Evolutionary conservation across 2,888 invertebrate species (phyloP).

Genomic region (Petrophora chlorosata): DNA sequence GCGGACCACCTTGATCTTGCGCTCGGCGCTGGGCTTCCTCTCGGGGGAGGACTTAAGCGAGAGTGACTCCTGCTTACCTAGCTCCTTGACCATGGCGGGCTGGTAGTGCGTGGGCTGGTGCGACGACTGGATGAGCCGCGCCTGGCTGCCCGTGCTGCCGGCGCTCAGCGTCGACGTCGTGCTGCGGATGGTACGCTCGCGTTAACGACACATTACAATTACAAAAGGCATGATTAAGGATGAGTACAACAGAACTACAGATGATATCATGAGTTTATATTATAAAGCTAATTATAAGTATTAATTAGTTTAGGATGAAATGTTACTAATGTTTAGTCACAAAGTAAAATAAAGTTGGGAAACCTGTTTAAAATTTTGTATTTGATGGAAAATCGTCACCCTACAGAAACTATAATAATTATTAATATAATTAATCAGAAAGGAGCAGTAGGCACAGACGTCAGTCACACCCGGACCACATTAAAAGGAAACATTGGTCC

Average conservation of each 20-base stretch:
- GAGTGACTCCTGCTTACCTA: slow-evolving; percentile 89
- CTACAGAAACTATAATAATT: too few relatives aligned
- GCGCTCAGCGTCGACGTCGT: slow-evolving; percentile 97
- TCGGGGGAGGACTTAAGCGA: slow-evolving; percentile 82
- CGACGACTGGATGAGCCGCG: slow-evolving; percentile 96
- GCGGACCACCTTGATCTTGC: slow-evolving; percentile 76
- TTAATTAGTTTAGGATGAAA: too few relatives aligned
- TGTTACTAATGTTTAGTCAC: too few relatives aligned
- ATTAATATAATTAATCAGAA: too few relatives aligned
- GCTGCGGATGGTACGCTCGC: slow-evolving; percentile 76
- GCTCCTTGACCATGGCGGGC: slow-evolving; percentile 93
- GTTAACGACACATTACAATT: too few relatives aligned
- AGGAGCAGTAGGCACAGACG: too few relatives aligned
- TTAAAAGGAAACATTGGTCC: not conserved
- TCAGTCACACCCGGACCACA: not conserved
- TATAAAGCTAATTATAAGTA: too few relatives aligned
- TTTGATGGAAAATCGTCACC: too few relatives aligned
- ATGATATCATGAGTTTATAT: too few relatives aligned
- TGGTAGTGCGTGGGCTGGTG: slow-evolving; percentile 97
- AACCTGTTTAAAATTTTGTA: too few relatives aligned
- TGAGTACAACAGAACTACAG: too few relatives aligned
- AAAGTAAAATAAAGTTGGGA: too few relatives aligned
- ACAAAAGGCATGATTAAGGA: not conserved
- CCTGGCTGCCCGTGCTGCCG: slow-evolving; percentile 96
- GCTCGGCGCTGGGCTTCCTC: slow-evolving; percentile 63